These are phyloP conservation scores for Rhagonycha lutea DNA, from an alignment of 2,888 invertebrate genomes.

Conservation along the genomic window DNA sequence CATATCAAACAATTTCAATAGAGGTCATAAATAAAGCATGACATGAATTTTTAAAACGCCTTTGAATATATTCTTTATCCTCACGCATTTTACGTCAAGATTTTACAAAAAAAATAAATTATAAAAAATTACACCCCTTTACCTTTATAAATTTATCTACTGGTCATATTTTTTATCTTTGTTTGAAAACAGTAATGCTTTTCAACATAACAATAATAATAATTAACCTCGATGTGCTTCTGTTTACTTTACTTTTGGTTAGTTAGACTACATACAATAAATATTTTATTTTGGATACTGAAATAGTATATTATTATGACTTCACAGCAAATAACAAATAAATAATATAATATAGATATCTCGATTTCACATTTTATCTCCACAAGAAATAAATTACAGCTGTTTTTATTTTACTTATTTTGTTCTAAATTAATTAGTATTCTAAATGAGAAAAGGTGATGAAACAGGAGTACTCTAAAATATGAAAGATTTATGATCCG, in stretches of 20 bases:
- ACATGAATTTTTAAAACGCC: background rate
- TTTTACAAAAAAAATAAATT: background rate
- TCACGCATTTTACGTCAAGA: background rate
- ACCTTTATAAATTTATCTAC: background rate
- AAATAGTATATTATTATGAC: background rate
- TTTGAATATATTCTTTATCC: background rate
- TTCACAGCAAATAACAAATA: background rate
- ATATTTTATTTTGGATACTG: background rate
- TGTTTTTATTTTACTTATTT: background rate
- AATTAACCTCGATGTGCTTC: background rate
- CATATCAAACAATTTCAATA: background rate
- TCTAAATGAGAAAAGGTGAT: too few relatives aligned
- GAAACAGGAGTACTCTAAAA: too few relatives aligned
- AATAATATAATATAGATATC: too few relatives aligned
- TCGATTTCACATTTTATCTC: background rate
- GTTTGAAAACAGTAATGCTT: background rate
- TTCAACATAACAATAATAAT: background rate
- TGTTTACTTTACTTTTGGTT: background rate
- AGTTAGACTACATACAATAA: background rate
- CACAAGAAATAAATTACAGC: background rate
- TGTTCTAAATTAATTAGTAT: background rate
- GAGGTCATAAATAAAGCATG: background rate
- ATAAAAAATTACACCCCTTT: background rate
- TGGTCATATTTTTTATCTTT: background rate
- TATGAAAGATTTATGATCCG: too few relatives aligned